Base-by-base conservation (phyloP, 2,113 vertebrate genomes). In the Actenoides hombroni region DNA sequence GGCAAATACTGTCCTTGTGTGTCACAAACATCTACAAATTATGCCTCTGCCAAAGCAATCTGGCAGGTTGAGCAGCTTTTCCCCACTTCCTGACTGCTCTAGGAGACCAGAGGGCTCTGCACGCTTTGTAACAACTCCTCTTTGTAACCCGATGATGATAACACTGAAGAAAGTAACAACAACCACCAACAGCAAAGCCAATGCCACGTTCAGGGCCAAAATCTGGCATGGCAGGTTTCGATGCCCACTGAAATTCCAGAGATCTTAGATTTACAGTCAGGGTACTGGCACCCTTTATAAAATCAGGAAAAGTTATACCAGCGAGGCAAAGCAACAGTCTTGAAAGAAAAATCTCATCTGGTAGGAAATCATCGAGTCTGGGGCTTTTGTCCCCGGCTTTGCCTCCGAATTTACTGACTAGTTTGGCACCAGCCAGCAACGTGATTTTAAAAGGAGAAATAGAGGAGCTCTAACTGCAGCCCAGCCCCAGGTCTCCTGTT, bases 351-450 rank as follows among this genome's bases (percentile, higher is more conserved):
- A 65, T 40, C 46, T 71, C 83, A 77, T 37, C 37, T 80, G 75
- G 46, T 51, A 3, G 3, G 79, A 92, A 91, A 80, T 91, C 76
- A 74, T 33, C 2, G 1, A 7, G 0, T 91, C 90, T 64, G 57
- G 53, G 37, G 79, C 61, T 93, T 69, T 51, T 86, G 46, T 70
- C 76, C 86, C 64, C 51, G 51, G 13, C 44, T 37, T 6, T 83
- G 60, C 83, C 91, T 83, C 37, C 67, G 83, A 78, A 94, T 94
- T 91, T 91, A 90, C 54, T 63, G 69, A 61, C 23, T 70, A 13
- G 21, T 59, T 83, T 90, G 80, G 79, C 31, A 6, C 40, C 29
- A 92, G 42, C 18, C 83, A 90, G 68, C 40, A 65, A 74, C 86
- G 48, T 5, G 33, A 68, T 73, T 63, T 49, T 70, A 86, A 60